Base-by-base conservation (phyloP, 2,113 vertebrate genomes). In the Tonatia bakeri region DNA sequence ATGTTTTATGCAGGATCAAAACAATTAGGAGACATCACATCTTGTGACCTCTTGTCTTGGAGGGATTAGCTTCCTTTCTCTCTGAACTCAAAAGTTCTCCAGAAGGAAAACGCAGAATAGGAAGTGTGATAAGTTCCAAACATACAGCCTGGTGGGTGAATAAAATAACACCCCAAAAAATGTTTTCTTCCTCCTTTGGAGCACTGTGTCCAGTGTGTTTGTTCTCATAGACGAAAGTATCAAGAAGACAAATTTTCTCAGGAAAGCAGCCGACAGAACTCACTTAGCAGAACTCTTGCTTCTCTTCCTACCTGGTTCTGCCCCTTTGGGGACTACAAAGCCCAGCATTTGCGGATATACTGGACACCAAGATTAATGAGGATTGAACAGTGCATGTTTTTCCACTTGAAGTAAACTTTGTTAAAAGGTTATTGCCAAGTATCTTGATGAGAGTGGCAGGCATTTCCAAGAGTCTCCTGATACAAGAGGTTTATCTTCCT, bases 101-200 rank as follows among this genome's bases (percentile, higher is more conserved):
- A 24, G 20, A 56, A 11, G 4, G 19, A 47, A 47, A 31, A 70
- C 1, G 13, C 10, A 11, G 4, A 13, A 11, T 54, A 31, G 3
- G 15, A 59, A 83, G 14, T 33, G 22, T 8, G 14, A 11, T 15
- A 61, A 15, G 26, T 20, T 54, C 14, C 69, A 28, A 22, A n/a
- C 0, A 0, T 3, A 33, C 28, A 8, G 16, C 22, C 24, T 7
- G 5, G 0, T 4, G 4, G 17, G 9, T 19, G 7, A n/a, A 3
- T 14, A 17, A 47, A 31, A 20, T 24, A 14, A n/a, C 14, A 17
- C 0, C 61, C n/a, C 31, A 12, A 47, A 26, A 28, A 11, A 7
- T 4, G 13, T 2, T 59, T 36, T 59, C 22, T 65, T 14, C 92
- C n/a, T 80, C 13, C 11, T 45, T 8, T 52, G 16, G 10, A 73